Percentiles rank a stretch among this genome's conserved stretches.
These are phyloP conservation scores for Ephestia elutella DNA, from an alignment of 1,140 invertebrate genomes.

Conservation along the genomic window DNA sequence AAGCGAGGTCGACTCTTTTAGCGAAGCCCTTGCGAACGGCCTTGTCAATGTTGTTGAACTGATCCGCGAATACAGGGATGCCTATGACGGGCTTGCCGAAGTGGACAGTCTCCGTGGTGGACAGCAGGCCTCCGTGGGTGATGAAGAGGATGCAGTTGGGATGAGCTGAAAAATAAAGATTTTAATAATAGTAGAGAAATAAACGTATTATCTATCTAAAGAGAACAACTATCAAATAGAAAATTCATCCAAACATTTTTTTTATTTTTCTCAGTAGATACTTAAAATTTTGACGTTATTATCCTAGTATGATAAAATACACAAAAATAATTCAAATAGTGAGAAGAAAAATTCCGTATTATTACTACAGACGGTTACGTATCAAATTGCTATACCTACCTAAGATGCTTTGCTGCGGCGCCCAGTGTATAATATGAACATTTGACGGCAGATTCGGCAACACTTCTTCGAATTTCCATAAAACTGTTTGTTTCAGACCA, in stretches of 20 bases:
- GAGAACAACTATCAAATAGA: no score
- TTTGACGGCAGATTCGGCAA: conserved; percentile 17
- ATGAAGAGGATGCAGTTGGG: conserved; percentile 79
- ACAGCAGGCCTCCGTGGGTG: conserved; percentile 80
- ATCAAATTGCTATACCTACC: conserved; percentile 4
- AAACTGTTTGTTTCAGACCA: conserved; percentile 16
- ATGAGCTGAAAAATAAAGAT: conserved; percentile 76
- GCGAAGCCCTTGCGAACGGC: conserved; percentile 62
- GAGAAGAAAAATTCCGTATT: no score
- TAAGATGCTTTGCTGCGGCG: conserved; percentile 22
- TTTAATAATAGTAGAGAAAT: neutral
- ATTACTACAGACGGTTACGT: no score
- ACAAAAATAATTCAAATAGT: no score
- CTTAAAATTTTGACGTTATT: no score
- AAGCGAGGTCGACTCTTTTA: conserved; percentile 37
- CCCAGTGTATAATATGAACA: conserved; percentile 21
- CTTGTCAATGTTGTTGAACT: conserved; percentile 72
- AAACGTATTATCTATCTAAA: no score
- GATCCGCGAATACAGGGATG: conserved; percentile 80
- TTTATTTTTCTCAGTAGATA: no score
- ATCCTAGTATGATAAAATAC: no score
- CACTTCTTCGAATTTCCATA: conserved; percentile 20
- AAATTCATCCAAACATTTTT: no score
- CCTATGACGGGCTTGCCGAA: conserved; percentile 80
- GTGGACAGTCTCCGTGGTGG: conserved; percentile 79